Evolutionary conservation across 2,113 vertebrate genomes (phyloP).

Genomic region (Sprattus sprattus): DNA sequence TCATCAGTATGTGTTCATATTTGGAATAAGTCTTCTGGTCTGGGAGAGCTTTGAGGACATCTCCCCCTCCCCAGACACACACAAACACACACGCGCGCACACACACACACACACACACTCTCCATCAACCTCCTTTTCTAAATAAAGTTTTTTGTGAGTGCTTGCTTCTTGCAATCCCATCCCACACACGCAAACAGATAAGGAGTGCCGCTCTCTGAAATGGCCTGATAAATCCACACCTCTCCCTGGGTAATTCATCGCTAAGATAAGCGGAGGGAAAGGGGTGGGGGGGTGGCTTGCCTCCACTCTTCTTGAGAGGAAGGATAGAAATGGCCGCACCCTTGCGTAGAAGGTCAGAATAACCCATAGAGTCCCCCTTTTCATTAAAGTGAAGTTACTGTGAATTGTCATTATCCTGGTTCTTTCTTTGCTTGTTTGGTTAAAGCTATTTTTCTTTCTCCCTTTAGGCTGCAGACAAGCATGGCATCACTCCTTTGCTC

Average conservation of each 20-base stretch:
- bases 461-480: slow-evolving; percentile 89
- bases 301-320: slow-evolving; percentile 24
- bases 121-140: neutral
- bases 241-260: slow-evolving; percentile 35
- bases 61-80: neutral
- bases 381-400: neutral
- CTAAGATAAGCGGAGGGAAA: slow-evolving; percentile 32
- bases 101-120: neutral
- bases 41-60: neutral
- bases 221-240: slow-evolving; percentile 39
- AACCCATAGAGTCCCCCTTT: neutral
- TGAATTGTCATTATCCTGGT: neutral
- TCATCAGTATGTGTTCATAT: neutral
- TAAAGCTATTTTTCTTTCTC: neutral
- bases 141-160: slow-evolving; percentile 19
- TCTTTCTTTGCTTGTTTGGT: neutral
- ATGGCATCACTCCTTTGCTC: slow-evolving; percentile 88
- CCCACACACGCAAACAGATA: slow-evolving; percentile 30
- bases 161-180: neutral
- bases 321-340: neutral
- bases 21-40: neutral
- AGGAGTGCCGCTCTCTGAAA: slow-evolving; percentile 24
- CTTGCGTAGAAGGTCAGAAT: neutral
- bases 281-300: neutral
- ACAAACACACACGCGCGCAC: too few species aligned